Conservation (phyloP, 2,113 vertebrate genomes). For the Coracopsis vasa region DNA sequence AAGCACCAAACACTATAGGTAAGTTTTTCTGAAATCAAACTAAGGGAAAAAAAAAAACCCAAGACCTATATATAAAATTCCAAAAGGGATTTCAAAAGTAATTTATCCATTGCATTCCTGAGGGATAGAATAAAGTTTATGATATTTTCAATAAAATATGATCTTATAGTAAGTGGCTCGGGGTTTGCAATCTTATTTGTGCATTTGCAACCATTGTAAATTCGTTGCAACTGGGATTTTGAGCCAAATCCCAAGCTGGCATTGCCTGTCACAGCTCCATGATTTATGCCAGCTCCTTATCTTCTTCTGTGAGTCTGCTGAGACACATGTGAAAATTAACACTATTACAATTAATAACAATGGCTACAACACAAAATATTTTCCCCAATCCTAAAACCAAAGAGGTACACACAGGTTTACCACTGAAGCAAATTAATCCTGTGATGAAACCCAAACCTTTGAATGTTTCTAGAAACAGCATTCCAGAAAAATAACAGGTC, state of each 20-base stretch:
- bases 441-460: background rate
- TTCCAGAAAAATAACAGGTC: background rate
- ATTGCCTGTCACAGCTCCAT: background rate
- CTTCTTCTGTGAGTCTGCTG: background rate
- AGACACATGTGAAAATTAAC: background rate
- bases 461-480: background rate
- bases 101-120: slow-evolving; percentile 61
- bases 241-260: background rate
- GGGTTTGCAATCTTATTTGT: slow-evolving; percentile 50
- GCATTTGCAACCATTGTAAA: slow-evolving; percentile 49
- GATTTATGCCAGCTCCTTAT: background rate
- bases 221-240: slow-evolving; percentile 33
- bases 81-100: slow-evolving; percentile 58
- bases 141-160: slow-evolving; percentile 66
- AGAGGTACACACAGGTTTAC: background rate
- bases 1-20: background rate
- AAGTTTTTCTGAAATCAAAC: slow-evolving; percentile 56
- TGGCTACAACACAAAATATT: background rate
- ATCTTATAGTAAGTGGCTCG: slow-evolving; percentile 48
- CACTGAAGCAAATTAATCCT: background rate
- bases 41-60: background rate
- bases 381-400: background rate
- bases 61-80: slow-evolving; percentile 30
- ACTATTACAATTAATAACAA: background rate
- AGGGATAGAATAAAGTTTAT: slow-evolving; percentile 63